Evolutionary conservation across 35 echinoderm and acorn worm genomes (phyloP).

Genomic region (Lytechinus variegatus): DNA sequence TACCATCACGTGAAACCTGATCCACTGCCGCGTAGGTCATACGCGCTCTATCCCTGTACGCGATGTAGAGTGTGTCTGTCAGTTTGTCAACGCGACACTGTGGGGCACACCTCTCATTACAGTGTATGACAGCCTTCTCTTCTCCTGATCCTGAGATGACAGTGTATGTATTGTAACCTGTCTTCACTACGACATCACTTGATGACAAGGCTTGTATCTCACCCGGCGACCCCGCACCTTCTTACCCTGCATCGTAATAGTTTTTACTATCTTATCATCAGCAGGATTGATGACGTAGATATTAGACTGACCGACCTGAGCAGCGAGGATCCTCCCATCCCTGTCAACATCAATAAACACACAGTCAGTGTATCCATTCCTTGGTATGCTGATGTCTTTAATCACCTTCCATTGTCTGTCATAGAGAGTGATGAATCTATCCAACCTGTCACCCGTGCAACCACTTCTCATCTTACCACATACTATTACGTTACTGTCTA

Average conservation of each 20-base stretch:
- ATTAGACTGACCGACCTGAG: background rate
- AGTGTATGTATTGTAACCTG: background rate
- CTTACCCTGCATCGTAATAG: background rate
- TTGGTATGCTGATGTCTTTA: background rate
- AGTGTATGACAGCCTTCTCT: background rate
- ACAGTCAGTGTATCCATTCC: background rate
- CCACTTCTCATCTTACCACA: too few relatives aligned
- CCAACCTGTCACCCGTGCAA: too few relatives aligned
- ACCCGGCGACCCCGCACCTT: background rate
- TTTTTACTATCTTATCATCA: background rate
- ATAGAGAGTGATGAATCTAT: too few relatives aligned
- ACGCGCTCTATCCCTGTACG: background rate
- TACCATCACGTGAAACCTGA: background rate
- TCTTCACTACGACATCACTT: background rate
- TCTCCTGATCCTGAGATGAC: background rate
- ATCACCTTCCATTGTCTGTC: too few relatives aligned
- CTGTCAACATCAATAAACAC: background rate
- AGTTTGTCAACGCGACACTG: background rate
- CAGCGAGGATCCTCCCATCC: background rate
- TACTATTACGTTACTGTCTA: too few relatives aligned
- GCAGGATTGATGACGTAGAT: slow-evolving; percentile 16
- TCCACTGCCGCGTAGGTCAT: background rate
- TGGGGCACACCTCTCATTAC: background rate
- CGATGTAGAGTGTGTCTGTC: background rate
- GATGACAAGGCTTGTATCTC: background rate